phyloP scores from a whole-genome alignment of 1,140 invertebrate genomes.

The Aphidius ervi region DNA sequence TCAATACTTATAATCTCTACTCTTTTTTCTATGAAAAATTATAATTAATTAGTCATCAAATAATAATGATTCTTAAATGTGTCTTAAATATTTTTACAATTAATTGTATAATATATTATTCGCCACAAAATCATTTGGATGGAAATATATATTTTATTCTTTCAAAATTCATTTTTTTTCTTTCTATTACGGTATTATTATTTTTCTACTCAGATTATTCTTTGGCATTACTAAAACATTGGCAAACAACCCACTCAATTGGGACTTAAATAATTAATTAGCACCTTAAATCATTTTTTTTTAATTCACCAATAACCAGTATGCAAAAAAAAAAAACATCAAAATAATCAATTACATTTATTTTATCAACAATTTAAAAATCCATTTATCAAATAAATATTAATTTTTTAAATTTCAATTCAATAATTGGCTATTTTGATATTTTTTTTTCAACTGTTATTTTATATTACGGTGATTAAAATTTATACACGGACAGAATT shows the following conservation, averaged over 20 bases:
- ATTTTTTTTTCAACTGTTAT: background rate
- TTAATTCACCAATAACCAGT: background rate
- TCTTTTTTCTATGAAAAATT: no score
- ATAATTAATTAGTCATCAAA: no score
- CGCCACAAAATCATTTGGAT: no score
- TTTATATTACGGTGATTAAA: background rate
- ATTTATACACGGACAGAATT: conserved; percentile 21
- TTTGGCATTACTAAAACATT: conserved; percentile 10
- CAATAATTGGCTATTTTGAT: background rate
- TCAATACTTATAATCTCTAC: no score
- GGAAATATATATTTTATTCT: background rate
- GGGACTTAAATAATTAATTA: conserved; percentile 36
- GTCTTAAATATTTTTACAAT: no score
- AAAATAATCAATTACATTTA: conserved; percentile 5
- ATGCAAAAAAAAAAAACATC: conserved; percentile 1
- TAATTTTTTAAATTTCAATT: conserved; percentile 4
- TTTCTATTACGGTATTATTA: conserved; percentile 2
- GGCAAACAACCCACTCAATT: conserved; percentile 25
- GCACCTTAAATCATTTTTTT: conserved; percentile 40
- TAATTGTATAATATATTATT: no score
- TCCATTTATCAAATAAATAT: background rate
- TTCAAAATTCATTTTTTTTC: background rate
- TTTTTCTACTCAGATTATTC: conserved; percentile 11
- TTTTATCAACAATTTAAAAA: no score
- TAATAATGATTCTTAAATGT: no score